A percentile compares a stretch with the other conserved stretches of the same genome.
phyloP scores from a whole-genome alignment of 2,797 vertebrate genomes.

The Limosa lapponica region DNA sequence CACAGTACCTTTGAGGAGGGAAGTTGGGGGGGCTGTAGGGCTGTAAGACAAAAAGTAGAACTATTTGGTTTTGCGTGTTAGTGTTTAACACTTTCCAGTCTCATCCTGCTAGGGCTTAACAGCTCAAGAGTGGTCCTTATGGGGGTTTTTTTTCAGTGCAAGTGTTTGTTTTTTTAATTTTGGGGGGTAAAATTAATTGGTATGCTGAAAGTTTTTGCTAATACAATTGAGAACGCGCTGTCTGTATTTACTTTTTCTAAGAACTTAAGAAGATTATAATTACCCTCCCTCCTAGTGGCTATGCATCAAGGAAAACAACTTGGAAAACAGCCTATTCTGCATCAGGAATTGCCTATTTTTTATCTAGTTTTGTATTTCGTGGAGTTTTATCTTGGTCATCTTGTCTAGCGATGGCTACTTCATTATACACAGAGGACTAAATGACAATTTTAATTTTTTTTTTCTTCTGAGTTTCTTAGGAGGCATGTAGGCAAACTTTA shows the following conservation, averaged over 20 bases:
- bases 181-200: background rate
- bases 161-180: background rate
- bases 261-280: constrained; percentile 39
- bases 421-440: background rate
- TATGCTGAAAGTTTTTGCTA: background rate
- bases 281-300: background rate
- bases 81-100: background rate
- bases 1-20: background rate
- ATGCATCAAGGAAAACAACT: background rate
- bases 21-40: background rate
- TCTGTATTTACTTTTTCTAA: constrained; percentile 43
- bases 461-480: background rate
- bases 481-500: background rate
- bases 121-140: background rate
- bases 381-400: background rate
- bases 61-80: background rate
- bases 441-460: background rate
- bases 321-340: background rate
- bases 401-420: background rate
- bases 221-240: background rate
- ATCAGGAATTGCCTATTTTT: background rate
- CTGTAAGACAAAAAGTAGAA: background rate
- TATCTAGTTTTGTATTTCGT: background rate
- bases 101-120: background rate
- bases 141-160: background rate